A percentile compares a stretch with the other conserved stretches of the same genome.
Conservation (phyloP, 1,140 invertebrate species). For the Pseudomyrmex concolor region DNA sequence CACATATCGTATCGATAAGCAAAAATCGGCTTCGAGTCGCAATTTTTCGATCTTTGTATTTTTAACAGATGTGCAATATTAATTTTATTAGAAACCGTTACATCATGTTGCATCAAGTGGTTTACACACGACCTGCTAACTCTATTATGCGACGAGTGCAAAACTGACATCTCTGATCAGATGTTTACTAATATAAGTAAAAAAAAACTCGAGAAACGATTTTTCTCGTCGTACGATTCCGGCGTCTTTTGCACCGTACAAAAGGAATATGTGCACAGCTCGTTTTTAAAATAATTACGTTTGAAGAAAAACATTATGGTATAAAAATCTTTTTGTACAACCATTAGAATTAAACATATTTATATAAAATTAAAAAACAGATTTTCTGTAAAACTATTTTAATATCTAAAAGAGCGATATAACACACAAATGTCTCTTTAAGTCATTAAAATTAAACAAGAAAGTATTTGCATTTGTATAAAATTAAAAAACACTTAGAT, state of each 20-base stretch:
- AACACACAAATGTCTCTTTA: no score
- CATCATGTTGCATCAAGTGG: not conserved
- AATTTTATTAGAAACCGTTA: constrained; percentile 17
- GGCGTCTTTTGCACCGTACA: not conserved
- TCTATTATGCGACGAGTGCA: not conserved
- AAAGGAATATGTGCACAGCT: no score
- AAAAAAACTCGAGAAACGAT: not conserved
- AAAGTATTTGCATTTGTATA: no score
- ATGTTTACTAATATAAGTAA: not conserved
- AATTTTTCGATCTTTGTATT: not conserved
- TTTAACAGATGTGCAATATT: not conserved
- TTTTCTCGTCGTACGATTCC: not conserved
- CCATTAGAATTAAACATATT: no score
- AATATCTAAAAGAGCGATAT: no score
- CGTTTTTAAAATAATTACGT: no score
- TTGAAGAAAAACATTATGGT: no score
- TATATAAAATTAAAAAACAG: no score
- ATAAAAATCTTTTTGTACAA: no score
- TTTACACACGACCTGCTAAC: not conserved
- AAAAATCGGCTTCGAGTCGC: not conserved
- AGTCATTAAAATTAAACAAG: no score
- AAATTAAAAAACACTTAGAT: no score
- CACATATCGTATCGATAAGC: not conserved
- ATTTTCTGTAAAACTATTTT: no score
- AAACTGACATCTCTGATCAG: constrained; percentile 20